phyloP scores from a whole-genome alignment of 2,888 invertebrate species.

The Dolomedes plantarius region DNA sequence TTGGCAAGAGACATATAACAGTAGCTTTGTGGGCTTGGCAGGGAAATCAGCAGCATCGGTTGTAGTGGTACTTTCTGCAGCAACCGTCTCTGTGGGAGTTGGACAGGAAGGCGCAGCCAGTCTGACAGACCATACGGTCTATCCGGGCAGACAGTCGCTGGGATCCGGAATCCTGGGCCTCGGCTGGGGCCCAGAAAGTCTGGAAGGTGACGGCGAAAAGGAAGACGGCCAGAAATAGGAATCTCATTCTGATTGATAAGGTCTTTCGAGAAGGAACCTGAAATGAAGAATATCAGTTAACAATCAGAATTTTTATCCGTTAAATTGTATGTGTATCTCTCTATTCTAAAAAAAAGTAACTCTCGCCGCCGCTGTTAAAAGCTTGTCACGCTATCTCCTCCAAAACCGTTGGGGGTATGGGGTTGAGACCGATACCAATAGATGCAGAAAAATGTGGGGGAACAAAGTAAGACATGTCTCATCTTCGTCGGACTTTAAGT shows the following conservation, averaged over 20 bases:
- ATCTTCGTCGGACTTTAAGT: too few species aligned
- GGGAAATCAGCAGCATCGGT: slow-evolving; percentile 46
- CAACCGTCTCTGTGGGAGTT: slow-evolving; percentile 51
- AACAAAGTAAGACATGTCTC: too few species aligned
- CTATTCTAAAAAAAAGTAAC: too few species aligned
- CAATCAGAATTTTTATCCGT: too few species aligned
- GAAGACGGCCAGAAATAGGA: slow-evolving; percentile 14
- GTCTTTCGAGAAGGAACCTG: not conserved
- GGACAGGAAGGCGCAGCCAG: slow-evolving; percentile 37
- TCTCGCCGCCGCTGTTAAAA: too few species aligned
- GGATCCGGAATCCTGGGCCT: not conserved
- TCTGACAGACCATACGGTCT: slow-evolving; percentile 54
- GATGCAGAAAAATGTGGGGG: too few species aligned
- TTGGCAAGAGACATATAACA: not conserved
- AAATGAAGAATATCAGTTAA: not conserved
- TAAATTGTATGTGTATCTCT: too few species aligned
- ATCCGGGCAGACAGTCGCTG: slow-evolving; percentile 26
- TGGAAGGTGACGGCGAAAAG: slow-evolving; percentile 25
- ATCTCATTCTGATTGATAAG: slow-evolving; percentile 7
- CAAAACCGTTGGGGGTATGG: too few species aligned
- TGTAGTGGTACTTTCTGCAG: slow-evolving; percentile 58
- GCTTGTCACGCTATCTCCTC: too few species aligned
- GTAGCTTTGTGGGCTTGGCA: too few species aligned
- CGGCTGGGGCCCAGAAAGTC: not conserved
- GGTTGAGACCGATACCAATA: too few species aligned